These are phyloP conservation scores for Luffia ferchaultella DNA, from an alignment of 2,888 invertebrate species.

Conservation along the genomic window DNA sequence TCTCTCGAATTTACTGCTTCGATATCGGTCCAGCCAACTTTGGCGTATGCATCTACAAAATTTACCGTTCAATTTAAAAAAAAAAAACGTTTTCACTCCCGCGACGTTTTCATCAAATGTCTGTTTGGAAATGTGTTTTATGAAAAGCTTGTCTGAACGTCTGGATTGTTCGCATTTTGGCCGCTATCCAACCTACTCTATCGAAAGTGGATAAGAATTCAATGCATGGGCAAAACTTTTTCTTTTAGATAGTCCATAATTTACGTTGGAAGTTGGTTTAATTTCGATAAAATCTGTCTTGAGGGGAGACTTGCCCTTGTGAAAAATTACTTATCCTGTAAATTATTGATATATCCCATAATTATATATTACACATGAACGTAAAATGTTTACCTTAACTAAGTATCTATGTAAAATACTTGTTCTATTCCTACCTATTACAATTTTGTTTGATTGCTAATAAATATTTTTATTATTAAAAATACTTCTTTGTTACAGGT, in stretches of 20 bases:
- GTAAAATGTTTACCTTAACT: too few species aligned
- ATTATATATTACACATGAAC: too few species aligned
- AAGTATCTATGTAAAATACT: too few species aligned
- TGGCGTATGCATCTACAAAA: constrained; percentile 30
- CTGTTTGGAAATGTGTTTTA: constrained; percentile 33
- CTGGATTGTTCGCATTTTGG: constrained; percentile 34
- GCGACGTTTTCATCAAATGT: constrained; percentile 37
- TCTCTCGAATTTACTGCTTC: not conserved
- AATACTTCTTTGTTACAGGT: too few species aligned
- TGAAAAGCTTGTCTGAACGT: constrained; percentile 39
- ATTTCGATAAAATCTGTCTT: not conserved
- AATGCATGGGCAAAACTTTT: not conserved
- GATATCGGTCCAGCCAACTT: constrained; percentile 27
- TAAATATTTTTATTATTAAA: too few species aligned
- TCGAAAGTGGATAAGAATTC: not conserved
- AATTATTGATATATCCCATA: too few species aligned
- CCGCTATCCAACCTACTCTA: constrained; percentile 25
- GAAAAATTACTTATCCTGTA: too few species aligned
- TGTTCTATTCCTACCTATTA: too few species aligned
- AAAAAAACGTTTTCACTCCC: constrained; percentile 26
- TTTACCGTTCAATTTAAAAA: constrained; percentile 19
- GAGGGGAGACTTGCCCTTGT: too few species aligned
- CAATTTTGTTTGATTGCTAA: too few species aligned
- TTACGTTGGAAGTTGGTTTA: not conserved
- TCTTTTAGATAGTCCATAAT: not conserved